phyloP scores from a whole-genome alignment of 2,888 invertebrate genomes.

The Lasioglossum vierecki region DNA sequence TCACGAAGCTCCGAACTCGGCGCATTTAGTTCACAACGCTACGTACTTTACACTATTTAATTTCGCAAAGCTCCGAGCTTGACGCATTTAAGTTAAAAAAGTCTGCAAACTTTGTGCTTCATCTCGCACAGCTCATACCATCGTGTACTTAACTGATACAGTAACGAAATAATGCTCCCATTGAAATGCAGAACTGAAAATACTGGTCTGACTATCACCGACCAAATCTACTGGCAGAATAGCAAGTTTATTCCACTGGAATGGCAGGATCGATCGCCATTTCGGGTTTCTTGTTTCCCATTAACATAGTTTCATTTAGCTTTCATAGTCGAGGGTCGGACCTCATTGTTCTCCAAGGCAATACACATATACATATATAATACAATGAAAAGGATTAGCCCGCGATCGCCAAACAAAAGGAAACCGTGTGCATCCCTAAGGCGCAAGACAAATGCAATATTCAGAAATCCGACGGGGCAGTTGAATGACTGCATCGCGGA shows the following conservation, averaged over 20 bases:
- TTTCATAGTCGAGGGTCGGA: background rate
- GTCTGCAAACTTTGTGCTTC: too few relatives aligned
- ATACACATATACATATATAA: background rate
- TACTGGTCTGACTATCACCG: background rate
- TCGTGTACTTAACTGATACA: background rate
- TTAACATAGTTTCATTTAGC: background rate
- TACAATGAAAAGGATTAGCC: background rate
- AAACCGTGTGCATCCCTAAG: background rate
- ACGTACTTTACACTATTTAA: too few relatives aligned
- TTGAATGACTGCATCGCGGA: constrained; percentile 1
- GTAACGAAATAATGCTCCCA: background rate
- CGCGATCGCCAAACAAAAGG: background rate
- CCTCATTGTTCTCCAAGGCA: background rate
- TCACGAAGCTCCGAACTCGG: too few relatives aligned
- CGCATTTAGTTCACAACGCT: too few relatives aligned
- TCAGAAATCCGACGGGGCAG: background rate
- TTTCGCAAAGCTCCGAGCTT: too few relatives aligned
- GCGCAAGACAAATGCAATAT: background rate
- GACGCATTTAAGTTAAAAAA: too few relatives aligned
- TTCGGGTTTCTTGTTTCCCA: background rate
- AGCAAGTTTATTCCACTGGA: background rate
- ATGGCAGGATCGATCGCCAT: background rate
- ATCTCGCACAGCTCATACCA: too few relatives aligned
- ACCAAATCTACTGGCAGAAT: background rate
- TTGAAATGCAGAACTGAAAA: background rate